Evolutionary conservation across 2,797 vertebrate genomes (phyloP).

Genomic region (Manis javanica): DNA sequence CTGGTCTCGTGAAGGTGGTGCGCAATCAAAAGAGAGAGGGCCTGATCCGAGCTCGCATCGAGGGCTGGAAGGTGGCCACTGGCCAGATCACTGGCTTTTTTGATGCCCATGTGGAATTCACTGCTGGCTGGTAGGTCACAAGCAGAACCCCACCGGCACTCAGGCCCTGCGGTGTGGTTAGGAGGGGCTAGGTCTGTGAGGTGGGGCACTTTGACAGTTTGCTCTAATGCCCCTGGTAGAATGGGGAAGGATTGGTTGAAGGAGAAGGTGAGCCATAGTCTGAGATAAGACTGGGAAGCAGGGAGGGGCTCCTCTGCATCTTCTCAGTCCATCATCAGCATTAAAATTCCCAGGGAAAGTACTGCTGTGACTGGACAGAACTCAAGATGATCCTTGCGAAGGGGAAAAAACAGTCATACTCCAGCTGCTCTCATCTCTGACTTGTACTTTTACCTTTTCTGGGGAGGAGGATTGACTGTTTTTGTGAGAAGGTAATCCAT

Average conservation of each 20-base stretch:
- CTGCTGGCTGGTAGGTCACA: conserved; percentile 93
- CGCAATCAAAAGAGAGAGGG: conserved; percentile 97
- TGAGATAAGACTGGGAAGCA: not conserved
- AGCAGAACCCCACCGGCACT: not conserved
- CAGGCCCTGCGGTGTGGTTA: not conserved
- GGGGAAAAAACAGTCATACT: not conserved
- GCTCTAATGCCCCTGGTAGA: not conserved
- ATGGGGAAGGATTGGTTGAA: not conserved
- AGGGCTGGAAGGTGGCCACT: conserved; percentile 97
- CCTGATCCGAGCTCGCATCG: conserved; percentile 96
- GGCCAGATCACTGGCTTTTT: conserved; percentile 97
- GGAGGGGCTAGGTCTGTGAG: not conserved
- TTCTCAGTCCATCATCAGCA: not conserved
- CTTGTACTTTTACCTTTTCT: not conserved
- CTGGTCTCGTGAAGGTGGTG: conserved; percentile 96
- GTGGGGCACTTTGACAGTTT: not conserved
- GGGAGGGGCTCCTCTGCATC: not conserved
- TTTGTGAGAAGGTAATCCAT: not conserved
- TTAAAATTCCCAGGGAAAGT: not conserved
- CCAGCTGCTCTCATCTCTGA: not conserved
- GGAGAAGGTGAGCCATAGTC: not conserved
- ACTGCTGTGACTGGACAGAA: not conserved
- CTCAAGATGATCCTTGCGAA: not conserved
- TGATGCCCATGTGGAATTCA: conserved; percentile 98
- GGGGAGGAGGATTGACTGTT: not conserved